phyloP scores from a whole-genome alignment of 1,140 invertebrate species.

The Bombus ignitus region DNA sequence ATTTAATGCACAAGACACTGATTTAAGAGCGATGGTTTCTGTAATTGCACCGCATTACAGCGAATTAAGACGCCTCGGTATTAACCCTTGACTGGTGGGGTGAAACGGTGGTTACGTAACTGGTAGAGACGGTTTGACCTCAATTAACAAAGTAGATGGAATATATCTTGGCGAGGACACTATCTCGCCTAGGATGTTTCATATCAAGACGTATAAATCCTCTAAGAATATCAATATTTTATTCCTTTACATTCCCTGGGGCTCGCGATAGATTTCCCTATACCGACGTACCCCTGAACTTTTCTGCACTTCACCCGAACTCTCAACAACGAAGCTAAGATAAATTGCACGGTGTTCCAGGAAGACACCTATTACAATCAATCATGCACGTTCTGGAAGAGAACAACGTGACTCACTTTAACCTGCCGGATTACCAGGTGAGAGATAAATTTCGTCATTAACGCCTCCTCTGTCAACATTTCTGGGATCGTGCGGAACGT shows the following conservation, averaged over 20 bases:
- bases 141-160: slow-evolving; percentile 27
- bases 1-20: not conserved
- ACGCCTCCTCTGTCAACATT: slow-evolving; percentile 18
- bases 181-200: not conserved
- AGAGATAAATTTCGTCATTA: slow-evolving; percentile 39
- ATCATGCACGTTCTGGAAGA: slow-evolving; percentile 6
- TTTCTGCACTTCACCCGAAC: slow-evolving; percentile 15
- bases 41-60: not conserved
- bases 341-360: slow-evolving; percentile 5
- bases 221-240: slow-evolving; percentile 23
- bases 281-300: slow-evolving; percentile 25
- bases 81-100: slow-evolving; percentile 15
- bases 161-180: slow-evolving; percentile 3
- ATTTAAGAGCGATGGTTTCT: not conserved
- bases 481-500: slow-evolving; percentile 4
- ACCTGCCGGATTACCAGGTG: slow-evolving; percentile 19
- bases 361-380: slow-evolving; percentile 27
- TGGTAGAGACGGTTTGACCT: slow-evolving; percentile 7
- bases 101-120: slow-evolving; percentile 13
- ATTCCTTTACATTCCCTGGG: slow-evolving; percentile 1
- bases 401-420: slow-evolving; percentile 24
- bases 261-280: not conserved
- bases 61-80: slow-evolving; percentile 1
- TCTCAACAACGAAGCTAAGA: slow-evolving; percentile 11
- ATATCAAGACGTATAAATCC: slow-evolving; percentile 13